A percentile compares a stretch with the other conserved stretches of the same genome.
Conservation (phyloP, 2,888 invertebrate genomes). For the Aspidapion aeneum region DNA sequence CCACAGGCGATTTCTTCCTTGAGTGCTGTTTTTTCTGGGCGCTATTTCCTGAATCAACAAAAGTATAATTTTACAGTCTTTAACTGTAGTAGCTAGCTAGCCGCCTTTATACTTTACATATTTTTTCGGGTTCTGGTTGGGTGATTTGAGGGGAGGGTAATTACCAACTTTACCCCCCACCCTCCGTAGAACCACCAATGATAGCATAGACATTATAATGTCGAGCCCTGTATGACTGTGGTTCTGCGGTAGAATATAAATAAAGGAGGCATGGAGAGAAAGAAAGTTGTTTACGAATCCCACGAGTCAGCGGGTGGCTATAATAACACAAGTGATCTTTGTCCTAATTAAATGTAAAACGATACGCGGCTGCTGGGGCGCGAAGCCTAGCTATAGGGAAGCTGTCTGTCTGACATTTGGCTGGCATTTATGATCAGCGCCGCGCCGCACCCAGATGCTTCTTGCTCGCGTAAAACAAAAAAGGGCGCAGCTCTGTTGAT, state of each 20-base stretch:
- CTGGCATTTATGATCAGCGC: background rate
- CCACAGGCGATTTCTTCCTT: too few relatives aligned
- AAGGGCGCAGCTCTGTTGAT: background rate
- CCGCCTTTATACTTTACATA: too few relatives aligned
- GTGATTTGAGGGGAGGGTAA: too few relatives aligned
- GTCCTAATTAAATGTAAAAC: conserved; percentile 3
- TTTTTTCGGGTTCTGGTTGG: too few relatives aligned
- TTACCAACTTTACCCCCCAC: too few relatives aligned
- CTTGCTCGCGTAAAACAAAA: background rate
- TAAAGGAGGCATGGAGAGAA: conserved; percentile 4
- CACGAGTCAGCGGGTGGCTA: background rate
- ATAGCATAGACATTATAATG: too few relatives aligned
- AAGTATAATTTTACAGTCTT: too few relatives aligned
- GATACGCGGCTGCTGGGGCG: background rate
- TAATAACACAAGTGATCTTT: background rate
- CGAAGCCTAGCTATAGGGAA: background rate
- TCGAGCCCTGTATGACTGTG: too few relatives aligned
- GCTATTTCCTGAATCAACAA: too few relatives aligned
- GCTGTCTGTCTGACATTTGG: background rate
- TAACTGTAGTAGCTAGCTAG: too few relatives aligned
- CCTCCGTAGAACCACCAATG: too few relatives aligned
- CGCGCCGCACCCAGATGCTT: background rate
- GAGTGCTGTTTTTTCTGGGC: too few relatives aligned
- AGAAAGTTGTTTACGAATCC: conserved; percentile 3
- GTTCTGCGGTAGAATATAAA: background rate